phyloP scores from a whole-genome alignment of 1,140 invertebrate genomes.

The Sitodiplosis mosellana region DNA sequence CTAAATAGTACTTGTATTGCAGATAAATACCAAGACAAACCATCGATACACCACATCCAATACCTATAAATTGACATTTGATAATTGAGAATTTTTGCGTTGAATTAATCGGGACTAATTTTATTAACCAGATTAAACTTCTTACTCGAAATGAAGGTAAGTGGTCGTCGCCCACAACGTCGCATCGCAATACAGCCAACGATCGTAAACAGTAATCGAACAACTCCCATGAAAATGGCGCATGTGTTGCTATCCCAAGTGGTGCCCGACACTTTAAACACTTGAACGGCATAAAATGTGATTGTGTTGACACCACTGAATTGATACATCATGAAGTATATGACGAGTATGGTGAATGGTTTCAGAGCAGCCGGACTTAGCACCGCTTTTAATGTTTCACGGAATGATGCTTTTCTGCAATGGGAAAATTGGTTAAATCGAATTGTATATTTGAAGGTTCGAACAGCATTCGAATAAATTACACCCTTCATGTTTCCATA shows the following conservation, averaged over 20 bases:
- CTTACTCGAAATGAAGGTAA: conserved; percentile 46
- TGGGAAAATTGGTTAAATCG: no score
- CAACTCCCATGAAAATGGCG: conserved; percentile 46
- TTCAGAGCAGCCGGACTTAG: conserved; percentile 40
- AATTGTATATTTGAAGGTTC: no score
- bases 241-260: conserved; percentile 38
- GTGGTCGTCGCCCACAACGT: conserved; percentile 38
- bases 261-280: conserved; percentile 45
- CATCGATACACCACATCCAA: conserved; percentile 45
- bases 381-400: conserved; percentile 35
- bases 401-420: conserved; percentile 27
- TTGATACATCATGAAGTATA: conserved; percentile 55
- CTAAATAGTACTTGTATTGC: conserved; percentile 32
- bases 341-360: conserved; percentile 39
- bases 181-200: conserved; percentile 39
- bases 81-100: no score
- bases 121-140: no score
- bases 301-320: conserved; percentile 57
- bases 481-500: no score
- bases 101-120: no score
- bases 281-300: conserved; percentile 59
- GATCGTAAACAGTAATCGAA: conserved; percentile 40
- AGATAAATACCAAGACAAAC: conserved; percentile 36
- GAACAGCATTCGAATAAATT: no score
- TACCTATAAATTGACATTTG: conserved; percentile 29